phyloP scores from a whole-genome alignment of 2,797 vertebrate species.

The Cygnus olor region DNA sequence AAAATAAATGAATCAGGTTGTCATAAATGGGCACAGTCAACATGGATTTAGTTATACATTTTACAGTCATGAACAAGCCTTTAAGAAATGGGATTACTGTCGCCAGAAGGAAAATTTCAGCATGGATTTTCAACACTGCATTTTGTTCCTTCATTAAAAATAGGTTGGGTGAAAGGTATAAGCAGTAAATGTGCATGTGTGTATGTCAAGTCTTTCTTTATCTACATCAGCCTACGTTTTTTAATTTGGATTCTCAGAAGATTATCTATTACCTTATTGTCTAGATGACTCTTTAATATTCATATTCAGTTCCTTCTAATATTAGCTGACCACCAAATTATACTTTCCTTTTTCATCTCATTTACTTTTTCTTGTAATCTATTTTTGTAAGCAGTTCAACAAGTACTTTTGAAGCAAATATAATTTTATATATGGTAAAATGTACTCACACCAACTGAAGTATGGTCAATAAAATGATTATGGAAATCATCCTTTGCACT shows the following conservation, averaged over 20 bases:
- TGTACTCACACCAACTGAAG: not conserved
- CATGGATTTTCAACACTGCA: not conserved
- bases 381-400: not conserved
- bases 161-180: not conserved
- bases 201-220: not conserved
- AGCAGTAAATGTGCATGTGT: not conserved
- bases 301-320: not conserved
- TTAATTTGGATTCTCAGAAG: not conserved
- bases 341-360: not conserved
- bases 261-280: not conserved
- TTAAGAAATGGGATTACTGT: not conserved
- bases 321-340: not conserved
- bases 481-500: not conserved
- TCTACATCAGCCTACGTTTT: not conserved
- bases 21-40: constrained; percentile 84
- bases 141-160: not conserved
- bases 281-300: not conserved
- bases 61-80: not conserved
- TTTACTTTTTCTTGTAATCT: not conserved
- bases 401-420: not conserved
- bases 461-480: not conserved
- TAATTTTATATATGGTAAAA: not conserved
- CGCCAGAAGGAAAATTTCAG: not conserved
- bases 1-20: constrained; percentile 57
- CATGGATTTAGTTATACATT: not conserved